phyloP scores from a whole-genome alignment of 2,888 invertebrate genomes.

The Nomada flava region DNA sequence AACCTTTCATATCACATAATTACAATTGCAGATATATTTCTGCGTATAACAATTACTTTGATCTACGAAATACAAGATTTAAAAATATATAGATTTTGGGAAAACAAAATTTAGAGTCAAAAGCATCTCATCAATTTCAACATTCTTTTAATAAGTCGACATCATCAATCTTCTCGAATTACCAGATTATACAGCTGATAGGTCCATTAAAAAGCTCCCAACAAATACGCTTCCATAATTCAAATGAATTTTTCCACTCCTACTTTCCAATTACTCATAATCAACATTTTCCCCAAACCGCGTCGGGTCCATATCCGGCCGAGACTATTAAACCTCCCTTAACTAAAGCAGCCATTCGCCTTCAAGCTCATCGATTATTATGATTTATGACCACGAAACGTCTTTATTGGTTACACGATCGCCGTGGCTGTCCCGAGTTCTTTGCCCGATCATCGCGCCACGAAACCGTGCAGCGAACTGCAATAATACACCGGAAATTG shows the following conservation, averaged over 20 bases:
- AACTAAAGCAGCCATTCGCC: slow-evolving; percentile 11
- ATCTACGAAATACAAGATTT: too few relatives aligned
- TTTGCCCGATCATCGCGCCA: background rate
- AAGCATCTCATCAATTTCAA: background rate
- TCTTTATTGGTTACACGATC: slow-evolving; percentile 43
- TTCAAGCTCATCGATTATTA: slow-evolving; percentile 44
- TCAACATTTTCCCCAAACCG: background rate
- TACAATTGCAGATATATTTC: background rate
- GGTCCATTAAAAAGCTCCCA: background rate
- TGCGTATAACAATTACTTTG: background rate
- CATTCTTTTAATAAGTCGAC: background rate
- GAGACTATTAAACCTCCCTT: slow-evolving; percentile 22
- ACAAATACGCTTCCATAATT: background rate
- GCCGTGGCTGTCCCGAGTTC: slow-evolving; percentile 2
- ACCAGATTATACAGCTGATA: background rate
- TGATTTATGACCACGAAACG: slow-evolving; percentile 43
- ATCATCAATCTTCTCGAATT: background rate
- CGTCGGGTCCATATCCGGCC: background rate
- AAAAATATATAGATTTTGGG: background rate
- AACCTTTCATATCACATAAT: too few relatives aligned
- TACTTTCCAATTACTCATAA: background rate
- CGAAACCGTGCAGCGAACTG: slow-evolving; percentile 31
- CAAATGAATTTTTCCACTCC: background rate
- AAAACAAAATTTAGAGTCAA: background rate
- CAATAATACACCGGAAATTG: slow-evolving; percentile 52